A percentile compares a stretch with the other conserved stretches of the same genome.
These are phyloP conservation scores for Chloroceryle inda DNA, from an alignment of 2,797 vertebrate species.

Conservation along the genomic window DNA sequence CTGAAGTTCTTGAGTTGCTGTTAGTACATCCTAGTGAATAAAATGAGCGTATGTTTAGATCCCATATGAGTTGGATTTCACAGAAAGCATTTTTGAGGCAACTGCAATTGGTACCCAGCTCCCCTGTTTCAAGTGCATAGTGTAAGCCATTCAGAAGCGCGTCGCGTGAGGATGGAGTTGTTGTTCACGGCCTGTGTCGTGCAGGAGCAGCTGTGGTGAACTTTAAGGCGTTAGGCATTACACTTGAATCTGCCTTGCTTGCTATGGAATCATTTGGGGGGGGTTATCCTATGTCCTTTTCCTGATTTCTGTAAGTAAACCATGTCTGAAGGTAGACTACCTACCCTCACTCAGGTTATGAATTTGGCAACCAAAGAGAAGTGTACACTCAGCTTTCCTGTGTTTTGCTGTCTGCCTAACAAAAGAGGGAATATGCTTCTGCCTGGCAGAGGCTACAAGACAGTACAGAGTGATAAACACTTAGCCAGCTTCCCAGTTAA, in stretches of 20 bases:
- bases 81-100: not conserved
- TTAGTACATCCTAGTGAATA: not conserved
- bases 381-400: not conserved
- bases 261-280: not conserved
- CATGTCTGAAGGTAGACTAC: not conserved
- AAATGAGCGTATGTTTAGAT: not conserved
- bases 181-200: accelerated
- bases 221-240: not conserved
- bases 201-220: not conserved
- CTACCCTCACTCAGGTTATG: not conserved
- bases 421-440: not conserved
- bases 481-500: not conserved
- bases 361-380: not conserved
- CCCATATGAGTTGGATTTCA: not conserved
- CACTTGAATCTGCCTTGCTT: not conserved
- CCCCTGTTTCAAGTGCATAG: not conserved
- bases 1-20: not conserved
- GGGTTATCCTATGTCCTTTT: not conserved
- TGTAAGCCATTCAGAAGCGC: not conserved
- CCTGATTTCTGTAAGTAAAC: not conserved
- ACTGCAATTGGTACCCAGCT: not conserved
- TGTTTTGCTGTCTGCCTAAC: not conserved
- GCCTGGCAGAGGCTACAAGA: not conserved
- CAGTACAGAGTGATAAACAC: not conserved
- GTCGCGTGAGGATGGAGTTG: not conserved